A percentile compares a stretch with the other conserved stretches of the same genome.
These are phyloP conservation scores for Tenthredo amoena DNA, from an alignment of 2,888 invertebrate genomes.

Conservation along the genomic window DNA sequence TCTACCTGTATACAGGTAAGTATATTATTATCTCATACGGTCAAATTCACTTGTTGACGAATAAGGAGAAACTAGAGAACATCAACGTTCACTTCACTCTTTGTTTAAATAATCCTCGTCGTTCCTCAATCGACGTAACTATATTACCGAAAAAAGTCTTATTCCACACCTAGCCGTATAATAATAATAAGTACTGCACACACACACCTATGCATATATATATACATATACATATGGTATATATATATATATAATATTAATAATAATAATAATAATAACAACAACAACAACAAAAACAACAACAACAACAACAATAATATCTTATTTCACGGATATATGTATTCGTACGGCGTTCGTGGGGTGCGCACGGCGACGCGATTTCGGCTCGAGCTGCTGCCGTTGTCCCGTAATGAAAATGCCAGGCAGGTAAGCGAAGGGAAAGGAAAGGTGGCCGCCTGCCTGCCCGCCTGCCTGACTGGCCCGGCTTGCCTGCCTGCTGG, in stretches of 20 bases:
- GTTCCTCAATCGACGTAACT: not conserved
- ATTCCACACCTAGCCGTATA: not conserved
- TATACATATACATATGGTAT: not conserved
- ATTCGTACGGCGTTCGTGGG: conserved; percentile 55
- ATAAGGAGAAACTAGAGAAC: not conserved
- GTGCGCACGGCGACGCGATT: conserved; percentile 55
- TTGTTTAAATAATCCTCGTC: conserved; percentile 13
- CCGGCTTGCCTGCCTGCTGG: conserved; percentile 56
- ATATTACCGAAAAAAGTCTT: not conserved
- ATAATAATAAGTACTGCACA: not conserved
- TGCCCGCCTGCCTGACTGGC: conserved; percentile 58
- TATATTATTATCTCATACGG: conserved; percentile 22
- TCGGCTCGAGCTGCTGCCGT: conserved; percentile 55
- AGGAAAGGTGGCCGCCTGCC: conserved; percentile 63
- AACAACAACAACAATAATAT: conserved; percentile 4
- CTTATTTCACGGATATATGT: conserved; percentile 33
- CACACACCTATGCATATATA: not conserved
- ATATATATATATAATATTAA: not conserved
- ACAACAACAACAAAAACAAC: not conserved
- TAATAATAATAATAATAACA: not conserved
- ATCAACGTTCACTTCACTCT: conserved; percentile 12
- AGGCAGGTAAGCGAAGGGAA: conserved; percentile 71
- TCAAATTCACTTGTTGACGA: not conserved
- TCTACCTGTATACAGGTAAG: conserved; percentile 44
- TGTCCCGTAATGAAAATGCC: conserved; percentile 60